These are phyloP conservation scores for Drosophila oshimai DNA, from an alignment of 1,140 invertebrate genomes.

Conservation along the genomic window DNA sequence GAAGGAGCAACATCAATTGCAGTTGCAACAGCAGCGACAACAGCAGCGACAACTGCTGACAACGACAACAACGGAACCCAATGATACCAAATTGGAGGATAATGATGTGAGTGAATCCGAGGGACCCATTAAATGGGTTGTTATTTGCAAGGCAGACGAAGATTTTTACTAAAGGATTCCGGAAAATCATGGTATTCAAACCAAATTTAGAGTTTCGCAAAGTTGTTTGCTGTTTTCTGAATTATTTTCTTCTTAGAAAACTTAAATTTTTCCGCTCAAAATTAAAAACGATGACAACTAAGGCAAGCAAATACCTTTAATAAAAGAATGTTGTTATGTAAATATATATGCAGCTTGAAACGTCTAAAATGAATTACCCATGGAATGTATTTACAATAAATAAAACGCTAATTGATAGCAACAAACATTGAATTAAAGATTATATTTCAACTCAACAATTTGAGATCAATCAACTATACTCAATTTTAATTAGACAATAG, in stretches of 20 bases:
- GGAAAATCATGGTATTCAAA: neutral
- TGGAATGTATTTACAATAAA: neutral
- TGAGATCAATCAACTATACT: constrained; percentile 10
- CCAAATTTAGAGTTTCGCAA: too few species aligned
- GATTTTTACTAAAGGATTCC: too few species aligned
- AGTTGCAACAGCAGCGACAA: constrained; percentile 23
- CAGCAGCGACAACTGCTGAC: constrained; percentile 21
- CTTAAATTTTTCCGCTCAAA: too few species aligned
- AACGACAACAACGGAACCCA: constrained; percentile 18
- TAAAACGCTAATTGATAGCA: neutral
- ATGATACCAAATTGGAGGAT: constrained; percentile 29
- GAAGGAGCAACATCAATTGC: constrained; percentile 39
- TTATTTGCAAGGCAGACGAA: neutral
- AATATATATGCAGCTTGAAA: too few species aligned
- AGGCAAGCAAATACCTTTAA: too few species aligned
- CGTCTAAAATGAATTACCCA: too few species aligned
- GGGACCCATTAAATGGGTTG: constrained; percentile 19
- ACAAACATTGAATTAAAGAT: neutral
- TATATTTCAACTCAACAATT: neutral
- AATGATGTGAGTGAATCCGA: constrained; percentile 40
- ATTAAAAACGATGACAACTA: too few species aligned
- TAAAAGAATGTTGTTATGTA: too few species aligned
- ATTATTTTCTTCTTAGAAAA: too few species aligned
- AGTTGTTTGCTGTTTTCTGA: too few species aligned
- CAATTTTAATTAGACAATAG: neutral